Evolutionary conservation across 2,888 invertebrate genomes (phyloP), one percentile per base, ranked within the genome.

Genomic region (Apotomis capreana): DNA sequence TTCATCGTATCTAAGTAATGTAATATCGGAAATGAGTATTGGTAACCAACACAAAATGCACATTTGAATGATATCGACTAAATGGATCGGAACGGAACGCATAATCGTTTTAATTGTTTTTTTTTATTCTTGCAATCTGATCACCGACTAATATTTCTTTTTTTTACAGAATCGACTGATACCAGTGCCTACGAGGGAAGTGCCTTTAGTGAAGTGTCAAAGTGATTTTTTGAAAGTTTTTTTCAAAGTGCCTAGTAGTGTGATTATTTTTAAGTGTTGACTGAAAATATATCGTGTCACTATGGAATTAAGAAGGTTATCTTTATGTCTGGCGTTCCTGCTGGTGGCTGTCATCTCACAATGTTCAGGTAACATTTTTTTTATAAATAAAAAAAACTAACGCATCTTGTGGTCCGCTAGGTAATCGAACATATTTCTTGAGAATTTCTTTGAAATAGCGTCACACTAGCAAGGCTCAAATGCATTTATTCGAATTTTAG

Each of bases 201-300:
- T 92, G 92, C 91, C 91, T 91, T 90, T 74, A 83, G 89, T 89
- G 90, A 81, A 83, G 88, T 89, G 89, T 79, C 74, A 76, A 78
- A 77, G 80, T 79, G 78, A 78, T 80, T 81, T 79, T 80, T 80
- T 84, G 76, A 74, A 80, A 78, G 71, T 70, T 76, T 75, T 26
- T 70, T 72, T 72, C 76, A 80, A 79, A 74, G 79, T 78, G 78
- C 76, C 83, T 79, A 78, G 68, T 77, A 81, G 83, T 86, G 85
- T 75, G 80, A 77, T 78, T 79, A 78, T 81, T 80, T 80, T 80
- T 78, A 80, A 80, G 81, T 77, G 78, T 77, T 75, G 69, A 59
- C 65, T 74, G 59, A 75, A 77, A 71, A 74, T 74, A 78, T 74
- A 73, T 74, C 74, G 67, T 68, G 75, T 76, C 78, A 79, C 75